Conservation (phyloP, 2,113 vertebrate species). For the Promerops cafer region DNA sequence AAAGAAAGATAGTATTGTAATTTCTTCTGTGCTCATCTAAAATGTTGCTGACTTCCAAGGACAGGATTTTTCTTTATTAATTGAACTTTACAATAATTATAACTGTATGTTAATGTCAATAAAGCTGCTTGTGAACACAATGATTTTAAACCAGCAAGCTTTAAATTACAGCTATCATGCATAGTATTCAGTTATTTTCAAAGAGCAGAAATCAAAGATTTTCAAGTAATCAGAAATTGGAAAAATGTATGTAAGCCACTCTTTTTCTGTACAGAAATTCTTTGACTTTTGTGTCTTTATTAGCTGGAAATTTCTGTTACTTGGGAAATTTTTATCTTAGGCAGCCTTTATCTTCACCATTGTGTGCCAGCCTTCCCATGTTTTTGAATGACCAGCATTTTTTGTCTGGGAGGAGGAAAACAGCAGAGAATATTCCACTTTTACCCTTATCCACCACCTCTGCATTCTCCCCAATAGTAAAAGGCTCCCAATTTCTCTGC, state of each 20-base stretch:
- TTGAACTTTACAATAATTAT: neutral
- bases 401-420: neutral
- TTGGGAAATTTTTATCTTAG: neutral
- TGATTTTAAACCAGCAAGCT: neutral
- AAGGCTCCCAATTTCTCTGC: neutral
- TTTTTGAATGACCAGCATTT: neutral
- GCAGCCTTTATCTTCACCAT: neutral
- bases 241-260: neutral
- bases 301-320: neutral
- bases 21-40: neutral
- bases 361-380: neutral
- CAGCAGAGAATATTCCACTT: neutral
- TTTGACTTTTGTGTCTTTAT: neutral
- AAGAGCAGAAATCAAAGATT: neutral
- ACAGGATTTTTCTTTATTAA: neutral
- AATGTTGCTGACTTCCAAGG: neutral
- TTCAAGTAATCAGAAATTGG: neutral
- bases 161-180: neutral
- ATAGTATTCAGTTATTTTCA: neutral
- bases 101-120: neutral
- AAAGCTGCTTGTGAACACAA: neutral
- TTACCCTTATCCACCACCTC: neutral
- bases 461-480: neutral
- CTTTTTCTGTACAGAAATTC: neutral
- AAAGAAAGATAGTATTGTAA: neutral